Evolutionary conservation across 2,113 vertebrate genomes (phyloP).

Genomic region (Crocuta crocuta): DNA sequence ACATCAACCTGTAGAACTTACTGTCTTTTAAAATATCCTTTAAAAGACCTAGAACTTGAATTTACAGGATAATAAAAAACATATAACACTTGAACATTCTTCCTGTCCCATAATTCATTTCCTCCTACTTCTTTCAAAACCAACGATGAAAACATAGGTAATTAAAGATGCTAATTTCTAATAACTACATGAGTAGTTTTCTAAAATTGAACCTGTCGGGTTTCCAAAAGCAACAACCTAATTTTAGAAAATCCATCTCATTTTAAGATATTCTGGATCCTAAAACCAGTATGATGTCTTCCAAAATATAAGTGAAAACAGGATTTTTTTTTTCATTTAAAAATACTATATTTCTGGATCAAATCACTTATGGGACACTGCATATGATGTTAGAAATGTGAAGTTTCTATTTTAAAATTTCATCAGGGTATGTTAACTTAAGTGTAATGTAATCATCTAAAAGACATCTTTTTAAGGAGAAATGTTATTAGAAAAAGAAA

Average conservation of each 20-base stretch:
- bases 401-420: conserved; percentile 68
- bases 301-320: conserved; percentile 56
- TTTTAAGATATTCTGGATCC: background rate
- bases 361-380: conserved; percentile 22
- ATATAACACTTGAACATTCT: background rate
- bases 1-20: background rate
- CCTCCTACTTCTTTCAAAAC: background rate
- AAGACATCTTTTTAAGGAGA: conserved; percentile 28
- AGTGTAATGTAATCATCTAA: background rate
- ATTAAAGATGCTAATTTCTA: conserved; percentile 27
- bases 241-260: background rate
- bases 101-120: background rate
- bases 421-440: conserved; percentile 10
- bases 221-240: background rate
- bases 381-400: background rate
- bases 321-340: background rate
- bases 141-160: background rate
- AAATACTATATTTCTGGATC: conserved; percentile 45
- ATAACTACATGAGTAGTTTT: conserved; percentile 39
- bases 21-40: background rate
- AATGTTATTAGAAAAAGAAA: conserved; percentile 32
- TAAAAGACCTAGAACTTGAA: background rate
- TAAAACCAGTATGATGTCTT: conserved; percentile 43
- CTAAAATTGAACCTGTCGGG: background rate
- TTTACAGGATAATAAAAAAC: conserved; percentile 27